These are phyloP conservation scores for Neodiprion fabricii DNA, from an alignment of 1,140 invertebrate genomes.

Conservation along the genomic window DNA sequence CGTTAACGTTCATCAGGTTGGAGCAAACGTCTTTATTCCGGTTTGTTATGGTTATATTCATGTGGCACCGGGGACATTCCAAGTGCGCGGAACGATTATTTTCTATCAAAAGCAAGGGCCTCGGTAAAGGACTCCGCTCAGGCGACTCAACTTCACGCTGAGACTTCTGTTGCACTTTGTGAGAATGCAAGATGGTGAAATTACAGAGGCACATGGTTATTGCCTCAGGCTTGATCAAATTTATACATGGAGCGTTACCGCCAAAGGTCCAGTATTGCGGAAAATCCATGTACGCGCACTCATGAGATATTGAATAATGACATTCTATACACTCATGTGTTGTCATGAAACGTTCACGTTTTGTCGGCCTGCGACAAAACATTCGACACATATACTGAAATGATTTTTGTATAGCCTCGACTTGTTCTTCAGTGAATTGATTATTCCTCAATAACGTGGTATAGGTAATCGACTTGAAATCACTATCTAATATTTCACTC, in stretches of 20 bases:
- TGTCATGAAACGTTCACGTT: background rate
- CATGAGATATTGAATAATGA: slow-evolving; percentile 3
- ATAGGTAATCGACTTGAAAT: background rate
- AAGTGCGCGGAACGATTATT: background rate
- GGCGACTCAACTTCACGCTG: background rate
- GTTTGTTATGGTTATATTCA: background rate
- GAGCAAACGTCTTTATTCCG: background rate
- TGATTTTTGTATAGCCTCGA: background rate
- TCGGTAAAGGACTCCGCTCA: slow-evolving; percentile 2
- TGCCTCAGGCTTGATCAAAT: background rate
- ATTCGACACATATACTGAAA: background rate
- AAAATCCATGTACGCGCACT: background rate
- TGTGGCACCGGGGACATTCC: background rate
- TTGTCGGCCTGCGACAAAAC: background rate
- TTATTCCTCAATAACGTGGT: background rate
- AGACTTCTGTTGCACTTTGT: background rate
- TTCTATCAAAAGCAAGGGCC: background rate
- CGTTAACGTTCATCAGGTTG: background rate
- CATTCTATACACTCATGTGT: background rate
- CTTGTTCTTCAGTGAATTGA: slow-evolving; percentile 3
- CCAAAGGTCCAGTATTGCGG: background rate
- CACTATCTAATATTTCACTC: background rate
- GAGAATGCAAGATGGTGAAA: background rate
- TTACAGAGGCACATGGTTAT: background rate
- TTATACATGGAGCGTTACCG: background rate